Conservation (phyloP, 2,888 invertebrate genomes). For the Rhyacophila evoluta region DNA sequence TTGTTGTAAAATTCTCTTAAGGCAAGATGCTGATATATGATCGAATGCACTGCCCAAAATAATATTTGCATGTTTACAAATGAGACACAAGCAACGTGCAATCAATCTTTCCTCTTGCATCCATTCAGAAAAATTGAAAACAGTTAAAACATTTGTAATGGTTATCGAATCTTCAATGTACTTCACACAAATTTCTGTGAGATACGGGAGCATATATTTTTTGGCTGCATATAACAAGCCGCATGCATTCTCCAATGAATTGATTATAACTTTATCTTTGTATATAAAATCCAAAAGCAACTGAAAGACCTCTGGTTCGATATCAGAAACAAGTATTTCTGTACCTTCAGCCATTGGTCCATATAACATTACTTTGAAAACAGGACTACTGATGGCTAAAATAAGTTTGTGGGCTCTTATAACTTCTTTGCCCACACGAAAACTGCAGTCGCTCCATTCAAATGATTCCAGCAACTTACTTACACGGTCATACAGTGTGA, state of each 20-base stretch:
- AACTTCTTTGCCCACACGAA: conserved; percentile 67
- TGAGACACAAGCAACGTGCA: conserved; percentile 68
- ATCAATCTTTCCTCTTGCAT: conserved; percentile 70
- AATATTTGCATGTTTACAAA: conserved; percentile 70
- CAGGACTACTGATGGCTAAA: conserved; percentile 75
- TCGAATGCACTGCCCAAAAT: conserved; percentile 67
- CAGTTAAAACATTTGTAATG: conserved; percentile 71
- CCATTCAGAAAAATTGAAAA: conserved; percentile 73
- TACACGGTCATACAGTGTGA: conserved; percentile 65
- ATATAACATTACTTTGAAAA: conserved; percentile 78
- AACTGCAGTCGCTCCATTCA: conserved; percentile 73
- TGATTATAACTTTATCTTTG: conserved; percentile 70
- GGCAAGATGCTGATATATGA: conserved; percentile 66
- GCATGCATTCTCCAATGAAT: conserved; percentile 72
- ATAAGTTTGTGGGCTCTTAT: conserved; percentile 74
- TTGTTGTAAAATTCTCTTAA: conserved; percentile 67
- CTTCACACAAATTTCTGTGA: conserved; percentile 67
- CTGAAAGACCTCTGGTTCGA: conserved; percentile 73
- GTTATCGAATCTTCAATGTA: conserved; percentile 70
- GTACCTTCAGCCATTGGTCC: conserved; percentile 70
- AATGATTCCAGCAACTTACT: conserved; percentile 66
- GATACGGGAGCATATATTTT: conserved; percentile 73
- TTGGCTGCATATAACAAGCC: conserved; percentile 74
- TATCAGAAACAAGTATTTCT: conserved; percentile 70
- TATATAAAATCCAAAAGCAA: conserved; percentile 74